Evolutionary conservation across 2,888 invertebrate genomes (phyloP).

Genomic region (Dyspetes luteomarginatus): DNA sequence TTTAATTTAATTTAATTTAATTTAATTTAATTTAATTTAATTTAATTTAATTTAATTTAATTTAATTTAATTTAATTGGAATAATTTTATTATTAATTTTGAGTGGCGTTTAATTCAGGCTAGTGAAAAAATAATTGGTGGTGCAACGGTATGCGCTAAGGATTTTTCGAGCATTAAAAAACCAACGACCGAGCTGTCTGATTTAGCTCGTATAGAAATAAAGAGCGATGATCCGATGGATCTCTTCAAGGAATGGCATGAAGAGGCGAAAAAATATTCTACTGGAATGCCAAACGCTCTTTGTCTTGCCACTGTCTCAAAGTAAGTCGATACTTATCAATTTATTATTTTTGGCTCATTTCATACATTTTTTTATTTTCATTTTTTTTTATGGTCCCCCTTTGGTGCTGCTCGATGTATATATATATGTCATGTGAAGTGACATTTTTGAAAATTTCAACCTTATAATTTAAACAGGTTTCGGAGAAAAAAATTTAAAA

Average conservation of each 20-base stretch:
- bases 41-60: no score
- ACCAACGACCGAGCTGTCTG: conserved; percentile 70
- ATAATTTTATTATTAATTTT: neutral
- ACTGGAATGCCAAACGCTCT: conserved; percentile 75
- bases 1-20: no score
- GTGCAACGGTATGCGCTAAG: neutral
- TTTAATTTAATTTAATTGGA: no score
- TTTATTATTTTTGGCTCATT: neutral
- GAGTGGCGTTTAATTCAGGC: conserved; percentile 33
- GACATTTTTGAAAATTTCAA: no score
- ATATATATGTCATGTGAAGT: no score
- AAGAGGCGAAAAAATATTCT: conserved; percentile 77
- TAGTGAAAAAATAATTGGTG: conserved; percentile 24
- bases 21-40: no score
- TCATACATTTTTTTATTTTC: conserved; percentile 1
- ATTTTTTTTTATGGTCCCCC: conserved; percentile 1
- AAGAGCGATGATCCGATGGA: conserved; percentile 81
- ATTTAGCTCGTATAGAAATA: conserved; percentile 80
- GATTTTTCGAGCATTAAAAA: neutral
- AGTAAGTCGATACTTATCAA: conserved; percentile 74
- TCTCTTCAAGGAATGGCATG: conserved; percentile 83
- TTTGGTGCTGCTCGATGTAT: no score
- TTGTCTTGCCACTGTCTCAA: conserved; percentile 82
- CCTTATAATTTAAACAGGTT: no score
- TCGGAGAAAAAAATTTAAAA: no score